These are phyloP conservation scores for Mycteria americana DNA, from an alignment of 2,797 vertebrate genomes.

Conservation along the genomic window DNA sequence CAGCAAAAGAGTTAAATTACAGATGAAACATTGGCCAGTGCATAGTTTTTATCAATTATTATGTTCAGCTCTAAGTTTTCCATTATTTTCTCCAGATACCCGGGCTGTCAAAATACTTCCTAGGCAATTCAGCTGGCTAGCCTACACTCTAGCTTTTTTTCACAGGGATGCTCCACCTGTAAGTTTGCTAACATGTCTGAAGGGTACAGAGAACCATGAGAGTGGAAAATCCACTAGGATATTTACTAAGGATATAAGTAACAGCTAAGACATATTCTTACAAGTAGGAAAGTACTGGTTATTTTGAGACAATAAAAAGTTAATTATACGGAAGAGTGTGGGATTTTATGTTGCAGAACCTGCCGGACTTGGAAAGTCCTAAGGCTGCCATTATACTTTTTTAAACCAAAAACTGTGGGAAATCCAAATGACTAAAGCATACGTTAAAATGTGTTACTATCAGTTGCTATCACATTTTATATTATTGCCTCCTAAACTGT, in stretches of 20 bases:
- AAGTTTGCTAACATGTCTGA: background rate
- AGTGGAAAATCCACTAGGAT: background rate
- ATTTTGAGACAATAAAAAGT: background rate
- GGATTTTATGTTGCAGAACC: background rate
- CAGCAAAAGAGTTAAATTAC: background rate
- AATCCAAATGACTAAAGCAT: background rate
- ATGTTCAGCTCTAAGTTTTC: background rate
- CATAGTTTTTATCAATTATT: background rate
- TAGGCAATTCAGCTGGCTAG: background rate
- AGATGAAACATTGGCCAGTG: background rate
- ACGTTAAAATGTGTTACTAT: background rate
- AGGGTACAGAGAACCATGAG: background rate
- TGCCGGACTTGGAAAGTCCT: background rate
- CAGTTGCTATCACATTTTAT: background rate
- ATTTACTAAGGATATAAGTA: background rate
- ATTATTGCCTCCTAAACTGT: background rate
- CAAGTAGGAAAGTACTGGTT: background rate
- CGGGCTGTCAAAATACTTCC: background rate
- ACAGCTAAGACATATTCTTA: background rate
- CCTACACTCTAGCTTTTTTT: background rate
- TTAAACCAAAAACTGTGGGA: background rate
- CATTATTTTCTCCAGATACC: background rate
- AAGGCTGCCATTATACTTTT: background rate
- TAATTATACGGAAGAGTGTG: background rate
- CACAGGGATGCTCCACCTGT: background rate